Evolutionary conservation across 2,797 vertebrate genomes (phyloP).

Genomic region (Diplodus puntazzo): DNA sequence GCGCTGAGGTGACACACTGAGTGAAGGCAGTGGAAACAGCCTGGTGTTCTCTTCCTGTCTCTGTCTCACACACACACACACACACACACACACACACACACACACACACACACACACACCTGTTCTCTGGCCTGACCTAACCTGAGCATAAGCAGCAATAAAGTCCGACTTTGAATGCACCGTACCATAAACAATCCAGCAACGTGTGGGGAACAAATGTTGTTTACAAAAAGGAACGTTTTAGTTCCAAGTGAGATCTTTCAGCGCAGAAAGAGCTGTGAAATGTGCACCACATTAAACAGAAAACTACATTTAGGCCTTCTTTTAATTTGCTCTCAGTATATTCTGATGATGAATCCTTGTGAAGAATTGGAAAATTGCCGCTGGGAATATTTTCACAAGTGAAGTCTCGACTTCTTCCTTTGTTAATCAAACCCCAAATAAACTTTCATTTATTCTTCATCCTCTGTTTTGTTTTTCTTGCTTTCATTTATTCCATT

Average conservation of each 20-base stretch:
- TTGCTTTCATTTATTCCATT: no score
- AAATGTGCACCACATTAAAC: background rate
- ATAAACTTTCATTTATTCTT: no score
- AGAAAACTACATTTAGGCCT: no score
- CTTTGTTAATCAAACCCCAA: background rate
- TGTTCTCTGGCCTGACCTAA: conserved; percentile 3
- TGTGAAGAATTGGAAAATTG: background rate
- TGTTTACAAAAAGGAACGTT: background rate
- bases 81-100: conserved; percentile 13
- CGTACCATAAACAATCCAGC: conserved; percentile 9
- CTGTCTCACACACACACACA: conserved; percentile 17
- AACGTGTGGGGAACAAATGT: background rate
- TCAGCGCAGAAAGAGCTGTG: background rate
- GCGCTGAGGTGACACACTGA: conserved; percentile 16
- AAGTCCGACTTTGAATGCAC: conserved; percentile 12
- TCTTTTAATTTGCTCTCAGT: background rate
- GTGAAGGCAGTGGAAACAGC: conserved; percentile 16
- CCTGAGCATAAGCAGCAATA: conserved; percentile 26
- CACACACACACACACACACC: conserved; percentile 32
- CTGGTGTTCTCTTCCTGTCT: conserved; percentile 13
- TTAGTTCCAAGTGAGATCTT: background rate
- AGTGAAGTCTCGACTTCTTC: background rate
- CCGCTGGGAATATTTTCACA: background rate
- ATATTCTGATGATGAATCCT: background rate
- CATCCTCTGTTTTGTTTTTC: no score